Percentiles rank a stretch among this genome's conserved stretches.
Evolutionary conservation across 2,797 vertebrate species (phyloP).

Genomic region (Cuculus canorus): DNA sequence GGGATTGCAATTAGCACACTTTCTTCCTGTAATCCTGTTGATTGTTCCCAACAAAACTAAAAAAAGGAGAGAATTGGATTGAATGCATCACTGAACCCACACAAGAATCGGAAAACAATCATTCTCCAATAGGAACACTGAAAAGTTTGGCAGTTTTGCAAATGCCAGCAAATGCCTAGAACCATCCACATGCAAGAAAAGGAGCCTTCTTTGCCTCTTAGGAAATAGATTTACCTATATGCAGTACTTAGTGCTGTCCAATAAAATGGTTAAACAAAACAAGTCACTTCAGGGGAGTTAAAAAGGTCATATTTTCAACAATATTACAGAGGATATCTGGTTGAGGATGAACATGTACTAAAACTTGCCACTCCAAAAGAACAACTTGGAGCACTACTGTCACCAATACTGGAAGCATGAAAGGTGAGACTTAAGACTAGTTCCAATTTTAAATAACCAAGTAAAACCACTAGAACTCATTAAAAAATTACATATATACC

Average conservation of each 20-base stretch:
- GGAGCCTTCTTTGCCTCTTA: neutral
- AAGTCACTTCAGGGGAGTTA: neutral
- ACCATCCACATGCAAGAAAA: neutral
- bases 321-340: neutral
- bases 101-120: neutral
- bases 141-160: neutral
- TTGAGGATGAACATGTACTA: neutral
- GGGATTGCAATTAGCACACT: conserved; percentile 7
- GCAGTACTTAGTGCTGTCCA: neutral
- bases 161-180: neutral
- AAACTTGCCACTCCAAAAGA: neutral
- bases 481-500: neutral
- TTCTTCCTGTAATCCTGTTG: neutral
- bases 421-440: neutral
- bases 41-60: conserved; percentile 15
- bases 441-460: neutral
- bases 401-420: neutral
- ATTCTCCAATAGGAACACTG: neutral
- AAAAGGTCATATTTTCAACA: neutral
- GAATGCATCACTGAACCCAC: neutral
- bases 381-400: neutral
- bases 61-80: neutral
- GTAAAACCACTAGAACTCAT: neutral
- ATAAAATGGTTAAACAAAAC: neutral
- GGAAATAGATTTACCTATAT: neutral